Base-by-base conservation (phyloP, 2,797 vertebrate species). In the Sebastes vulpes region DNA sequence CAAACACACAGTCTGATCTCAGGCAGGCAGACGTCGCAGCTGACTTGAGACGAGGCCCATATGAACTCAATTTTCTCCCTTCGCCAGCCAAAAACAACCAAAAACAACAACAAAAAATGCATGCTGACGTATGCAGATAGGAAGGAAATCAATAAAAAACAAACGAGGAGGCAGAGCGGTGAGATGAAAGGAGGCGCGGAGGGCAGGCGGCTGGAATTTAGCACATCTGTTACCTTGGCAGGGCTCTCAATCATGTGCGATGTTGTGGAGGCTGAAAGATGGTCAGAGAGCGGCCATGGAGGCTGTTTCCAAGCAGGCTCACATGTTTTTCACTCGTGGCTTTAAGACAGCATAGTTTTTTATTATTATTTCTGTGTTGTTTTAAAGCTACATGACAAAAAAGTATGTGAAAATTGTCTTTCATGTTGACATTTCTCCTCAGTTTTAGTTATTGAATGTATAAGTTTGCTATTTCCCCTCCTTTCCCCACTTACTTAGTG, bases 41-140 rank as follows among this genome's bases (percentile, higher is more conserved):
- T 87, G 91, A 95, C 91, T 88, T 78, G 85, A 93, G 83, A 85
- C 87, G 3, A 70, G 69, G 71, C 83, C 89, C 95, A 96, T 94
- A 91, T 96, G 95, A 96, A 90, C 82, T 86, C 87, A 94, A 96
- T 96, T 95, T 95, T 92, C 92, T 93, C 85, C 84, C 80, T 35
- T 20, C 92, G 82, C 90, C 86, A 83, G 86, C 84, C 65, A 87
- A 83, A 16, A 84, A 90, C 86, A 92, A 87, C 61, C 28, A 74
- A 57, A 72, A 93, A 89, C 83, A 92, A 91, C 86, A 90, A 90
- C 78, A 90, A 85, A 92, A 83, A 92, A 89, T 86, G 90, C 92
- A 85, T 78, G 89, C 94, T 94, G 92, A 92, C 90, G 81, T 94
- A 90, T 65, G 79, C 91, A 94, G 89, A 92, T 90, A 89, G 93